Conservation (phyloP, 1,140 invertebrate genomes). For the Aphidius gifuensis region DNA sequence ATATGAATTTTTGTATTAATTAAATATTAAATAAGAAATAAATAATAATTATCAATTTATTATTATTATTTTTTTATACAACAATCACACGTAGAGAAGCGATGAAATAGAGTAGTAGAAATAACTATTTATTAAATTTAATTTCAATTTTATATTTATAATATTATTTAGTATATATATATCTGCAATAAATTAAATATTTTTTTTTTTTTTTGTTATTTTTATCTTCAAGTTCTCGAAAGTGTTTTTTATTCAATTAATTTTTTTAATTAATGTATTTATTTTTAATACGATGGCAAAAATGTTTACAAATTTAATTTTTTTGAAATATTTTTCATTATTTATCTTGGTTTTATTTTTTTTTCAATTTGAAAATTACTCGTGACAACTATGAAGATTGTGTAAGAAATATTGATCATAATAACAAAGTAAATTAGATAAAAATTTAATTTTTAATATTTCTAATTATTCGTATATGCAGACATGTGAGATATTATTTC, state of each 20-base stretch:
- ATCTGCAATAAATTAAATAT: no score
- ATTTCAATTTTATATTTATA: slow-evolving; percentile 30
- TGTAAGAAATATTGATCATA: slow-evolving; percentile 53
- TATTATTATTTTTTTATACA: slow-evolving; percentile 51
- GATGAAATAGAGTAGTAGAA: slow-evolving; percentile 56
- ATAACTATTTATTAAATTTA: slow-evolving; percentile 49
- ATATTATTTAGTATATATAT: slow-evolving; percentile 11
- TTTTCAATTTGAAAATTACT: slow-evolving; percentile 29
- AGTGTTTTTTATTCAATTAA: slow-evolving; percentile 20
- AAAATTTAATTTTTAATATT: slow-evolving; percentile 38
- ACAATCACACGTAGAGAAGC: slow-evolving; percentile 55
- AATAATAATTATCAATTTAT: slow-evolving; percentile 45
- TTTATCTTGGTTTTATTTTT: slow-evolving; percentile 10
- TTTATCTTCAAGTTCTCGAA: background rate
- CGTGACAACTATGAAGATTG: slow-evolving; percentile 43
- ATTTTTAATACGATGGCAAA: slow-evolving; percentile 41
- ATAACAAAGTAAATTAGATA: slow-evolving; percentile 52
- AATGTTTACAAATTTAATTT: slow-evolving; percentile 34
- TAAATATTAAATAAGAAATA: slow-evolving; percentile 7
- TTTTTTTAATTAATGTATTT: slow-evolving; percentile 38
- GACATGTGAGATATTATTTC: slow-evolving; percentile 3
- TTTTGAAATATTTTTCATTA: slow-evolving; percentile 2
- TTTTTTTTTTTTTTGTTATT: slow-evolving; percentile 11
- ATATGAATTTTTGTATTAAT: slow-evolving; percentile 5
- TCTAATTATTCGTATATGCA: slow-evolving; percentile 7